A percentile compares a stretch with the other conserved stretches of the same genome.
phyloP scores from a whole-genome alignment of 2,113 vertebrate genomes.

The Gymnocephalus cernua region DNA sequence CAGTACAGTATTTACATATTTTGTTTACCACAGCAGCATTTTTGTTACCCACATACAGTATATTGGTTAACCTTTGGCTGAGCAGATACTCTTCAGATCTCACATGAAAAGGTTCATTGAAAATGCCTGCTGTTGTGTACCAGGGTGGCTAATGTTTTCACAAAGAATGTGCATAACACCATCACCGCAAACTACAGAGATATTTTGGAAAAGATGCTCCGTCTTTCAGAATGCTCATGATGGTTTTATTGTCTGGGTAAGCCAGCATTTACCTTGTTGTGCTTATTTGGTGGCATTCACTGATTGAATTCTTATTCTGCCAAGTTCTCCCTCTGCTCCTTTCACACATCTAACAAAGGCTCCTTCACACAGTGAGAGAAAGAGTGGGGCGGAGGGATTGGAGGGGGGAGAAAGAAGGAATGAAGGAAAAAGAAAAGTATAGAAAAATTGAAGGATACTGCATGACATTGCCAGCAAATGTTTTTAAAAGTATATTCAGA shows the following conservation, averaged over 20 bases:
- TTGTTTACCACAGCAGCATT: not conserved
- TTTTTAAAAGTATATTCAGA: slow-evolving; percentile 29
- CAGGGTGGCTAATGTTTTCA: slow-evolving; percentile 26
- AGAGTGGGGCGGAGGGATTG: not conserved
- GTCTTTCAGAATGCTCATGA: slow-evolving; percentile 30
- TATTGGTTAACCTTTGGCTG: slow-evolving; percentile 20
- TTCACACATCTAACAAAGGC: slow-evolving; percentile 72
- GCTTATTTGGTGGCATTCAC: slow-evolving; percentile 53
- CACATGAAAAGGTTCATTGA: slow-evolving; percentile 24
- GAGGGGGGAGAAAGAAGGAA: not conserved
- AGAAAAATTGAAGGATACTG: slow-evolving; percentile 51
- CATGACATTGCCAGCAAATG: slow-evolving; percentile 21
- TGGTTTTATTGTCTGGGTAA: slow-evolving; percentile 57
- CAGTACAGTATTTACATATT: not conserved
- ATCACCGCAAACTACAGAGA: slow-evolving; percentile 22
- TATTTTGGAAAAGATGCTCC: slow-evolving; percentile 39
- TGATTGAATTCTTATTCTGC: slow-evolving; percentile 70
- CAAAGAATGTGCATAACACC: slow-evolving; percentile 12
- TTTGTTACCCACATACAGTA: not conserved
- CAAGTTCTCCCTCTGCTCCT: slow-evolving; percentile 57
- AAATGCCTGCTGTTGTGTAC: slow-evolving; percentile 16
- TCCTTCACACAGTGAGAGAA: slow-evolving; percentile 36
- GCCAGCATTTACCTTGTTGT: slow-evolving; percentile 52
- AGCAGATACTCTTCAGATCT: not conserved
- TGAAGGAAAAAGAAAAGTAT: slow-evolving; percentile 19